Evolutionary conservation across 2,888 invertebrate genomes (phyloP).

Genomic region (Holacanthella duospinosa): DNA sequence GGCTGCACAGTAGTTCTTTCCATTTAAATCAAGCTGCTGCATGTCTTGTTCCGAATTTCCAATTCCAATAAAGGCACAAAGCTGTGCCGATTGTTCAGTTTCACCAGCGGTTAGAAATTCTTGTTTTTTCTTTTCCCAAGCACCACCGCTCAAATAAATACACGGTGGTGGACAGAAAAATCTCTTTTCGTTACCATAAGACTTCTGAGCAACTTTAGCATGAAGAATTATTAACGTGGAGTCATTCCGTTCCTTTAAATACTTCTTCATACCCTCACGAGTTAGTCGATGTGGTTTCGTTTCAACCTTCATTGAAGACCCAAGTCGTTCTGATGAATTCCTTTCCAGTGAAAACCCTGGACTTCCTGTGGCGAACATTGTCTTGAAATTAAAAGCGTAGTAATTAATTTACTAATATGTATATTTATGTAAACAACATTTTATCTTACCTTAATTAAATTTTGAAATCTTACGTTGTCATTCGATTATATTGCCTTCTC

Average conservation of each 20-base stretch:
- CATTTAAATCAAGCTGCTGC: conserved; percentile 49
- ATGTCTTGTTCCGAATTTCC: conserved; percentile 48
- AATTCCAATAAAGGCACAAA: conserved; percentile 51
- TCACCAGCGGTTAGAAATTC: conserved; percentile 39
- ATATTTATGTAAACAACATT: too few relatives aligned
- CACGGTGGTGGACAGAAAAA: conserved; percentile 54
- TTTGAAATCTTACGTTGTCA: too few relatives aligned
- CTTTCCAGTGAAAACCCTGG: neutral
- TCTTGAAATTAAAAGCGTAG: neutral
- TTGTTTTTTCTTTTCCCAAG: conserved; percentile 47
- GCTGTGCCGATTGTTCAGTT: conserved; percentile 40
- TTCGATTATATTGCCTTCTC: too few relatives aligned
- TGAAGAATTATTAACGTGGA: conserved; percentile 46
- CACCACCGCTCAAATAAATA: conserved; percentile 49
- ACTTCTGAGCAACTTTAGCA: conserved; percentile 52
- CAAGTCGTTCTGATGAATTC: neutral
- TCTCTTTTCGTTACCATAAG: conserved; percentile 51
- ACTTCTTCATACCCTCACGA: conserved; percentile 7
- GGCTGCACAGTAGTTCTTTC: conserved; percentile 51
- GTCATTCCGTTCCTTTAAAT: conserved; percentile 5
- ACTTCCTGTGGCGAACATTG: neutral
- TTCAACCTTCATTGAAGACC: too few relatives aligned
- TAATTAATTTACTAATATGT: neutral
- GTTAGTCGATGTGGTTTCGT: too few relatives aligned
- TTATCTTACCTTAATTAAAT: too few relatives aligned